A percentile compares a stretch with the other conserved stretches of the same genome.
Conservation (phyloP, 1,140 invertebrate species). For the Artemia franciscana region DNA sequence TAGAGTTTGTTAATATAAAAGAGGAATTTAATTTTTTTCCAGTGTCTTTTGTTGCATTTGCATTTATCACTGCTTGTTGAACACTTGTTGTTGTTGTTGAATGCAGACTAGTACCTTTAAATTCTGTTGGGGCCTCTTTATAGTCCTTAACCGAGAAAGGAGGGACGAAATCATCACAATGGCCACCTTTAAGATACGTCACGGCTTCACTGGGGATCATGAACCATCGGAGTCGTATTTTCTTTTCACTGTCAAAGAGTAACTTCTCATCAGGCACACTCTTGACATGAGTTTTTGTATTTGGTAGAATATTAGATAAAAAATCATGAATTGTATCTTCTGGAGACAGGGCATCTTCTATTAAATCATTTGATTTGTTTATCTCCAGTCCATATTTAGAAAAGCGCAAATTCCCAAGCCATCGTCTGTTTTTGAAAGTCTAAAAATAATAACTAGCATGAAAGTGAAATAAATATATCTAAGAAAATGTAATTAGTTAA, state of each 20-base stretch:
- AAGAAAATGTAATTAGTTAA: too few species aligned
- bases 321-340: too few species aligned
- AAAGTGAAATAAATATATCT: too few species aligned
- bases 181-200: slow-evolving; percentile 13
- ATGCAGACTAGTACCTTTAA: background rate
- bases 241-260: slow-evolving; percentile 33
- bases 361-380: too few species aligned
- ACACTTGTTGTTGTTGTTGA: background rate
- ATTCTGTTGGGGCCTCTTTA: background rate
- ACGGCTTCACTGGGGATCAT: slow-evolving; percentile 35
- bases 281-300: background rate
- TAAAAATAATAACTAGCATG: too few species aligned
- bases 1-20: too few species aligned
- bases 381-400: background rate
- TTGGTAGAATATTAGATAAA: too few species aligned
- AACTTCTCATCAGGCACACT: slow-evolving; percentile 40
- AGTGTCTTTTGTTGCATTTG: too few species aligned
- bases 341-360: too few species aligned
- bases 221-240: slow-evolving; percentile 54
- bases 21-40: too few species aligned
- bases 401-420: slow-evolving; percentile 46
- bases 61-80: background rate
- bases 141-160: background rate
- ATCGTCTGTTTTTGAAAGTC: slow-evolving; percentile 51
- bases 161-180: background rate